phyloP scores from a whole-genome alignment of 1,140 invertebrate species.

The Hirudo medicinalis region DNA sequence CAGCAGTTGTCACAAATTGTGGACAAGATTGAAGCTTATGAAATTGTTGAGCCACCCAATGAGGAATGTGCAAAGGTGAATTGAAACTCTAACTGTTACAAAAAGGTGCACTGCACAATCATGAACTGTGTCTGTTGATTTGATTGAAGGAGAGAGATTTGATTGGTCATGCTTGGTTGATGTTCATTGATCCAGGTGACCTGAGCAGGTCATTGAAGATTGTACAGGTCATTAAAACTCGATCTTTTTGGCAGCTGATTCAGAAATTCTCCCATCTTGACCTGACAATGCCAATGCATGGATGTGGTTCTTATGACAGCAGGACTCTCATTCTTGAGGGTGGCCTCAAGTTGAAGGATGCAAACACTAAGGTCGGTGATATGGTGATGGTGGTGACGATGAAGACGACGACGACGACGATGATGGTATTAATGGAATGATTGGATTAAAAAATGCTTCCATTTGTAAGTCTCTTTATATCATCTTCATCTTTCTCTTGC shows the following conservation, averaged over 20 bases:
- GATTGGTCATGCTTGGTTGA: not conserved
- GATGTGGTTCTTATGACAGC: conserved; percentile 57
- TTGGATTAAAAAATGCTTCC: no score
- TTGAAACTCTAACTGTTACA: not conserved
- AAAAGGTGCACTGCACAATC: not conserved
- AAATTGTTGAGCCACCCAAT: conserved; percentile 54
- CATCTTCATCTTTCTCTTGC: no score
- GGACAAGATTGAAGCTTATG: conserved; percentile 71
- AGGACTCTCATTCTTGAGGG: conserved; percentile 68
- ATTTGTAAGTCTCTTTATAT: no score
- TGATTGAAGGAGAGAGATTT: not conserved
- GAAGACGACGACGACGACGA: no score
- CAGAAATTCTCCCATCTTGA: conserved; percentile 56
- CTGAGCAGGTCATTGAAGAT: not conserved
- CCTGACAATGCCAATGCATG: conserved; percentile 61
- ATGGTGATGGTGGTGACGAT: not conserved
- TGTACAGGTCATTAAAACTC: no score
- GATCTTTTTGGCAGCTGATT: conserved; percentile 39
- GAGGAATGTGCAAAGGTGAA: conserved; percentile 36
- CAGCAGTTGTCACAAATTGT: conserved; percentile 60
- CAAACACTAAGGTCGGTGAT: conserved; percentile 50
- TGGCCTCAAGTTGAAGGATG: conserved; percentile 69
- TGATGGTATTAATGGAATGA: no score
- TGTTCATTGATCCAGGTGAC: not conserved
- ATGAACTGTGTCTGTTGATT: not conserved